Conservation (phyloP, 1,140 invertebrate species). For the Drosophila miranda region DNA sequence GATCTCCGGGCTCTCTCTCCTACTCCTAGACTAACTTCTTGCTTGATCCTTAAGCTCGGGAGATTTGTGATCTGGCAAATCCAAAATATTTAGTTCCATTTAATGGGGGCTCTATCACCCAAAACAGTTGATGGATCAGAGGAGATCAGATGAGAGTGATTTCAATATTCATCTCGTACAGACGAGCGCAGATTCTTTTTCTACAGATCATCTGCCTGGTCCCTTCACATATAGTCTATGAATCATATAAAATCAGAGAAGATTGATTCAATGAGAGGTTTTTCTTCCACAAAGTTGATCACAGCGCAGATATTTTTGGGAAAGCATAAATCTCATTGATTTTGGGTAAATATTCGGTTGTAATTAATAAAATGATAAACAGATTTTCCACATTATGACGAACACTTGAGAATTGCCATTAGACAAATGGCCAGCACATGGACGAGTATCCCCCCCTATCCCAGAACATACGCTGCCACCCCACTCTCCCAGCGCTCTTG, state of each 20-base stretch:
- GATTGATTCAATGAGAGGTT: conserved; percentile 6
- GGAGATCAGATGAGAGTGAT: neutral
- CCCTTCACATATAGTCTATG: too few species aligned
- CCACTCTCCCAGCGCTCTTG: conserved; percentile 1
- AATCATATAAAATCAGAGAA: neutral
- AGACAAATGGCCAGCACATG: conserved; percentile 59
- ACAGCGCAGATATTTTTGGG: conserved; percentile 8
- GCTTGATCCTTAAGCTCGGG: conserved; percentile 41
- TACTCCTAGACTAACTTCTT: conserved; percentile 54
- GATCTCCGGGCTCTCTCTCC: conserved; percentile 22
- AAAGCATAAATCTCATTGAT: conserved; percentile 30
- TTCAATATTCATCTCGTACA: too few species aligned
- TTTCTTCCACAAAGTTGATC: neutral
- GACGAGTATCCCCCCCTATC: neutral
- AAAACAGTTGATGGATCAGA: conserved; percentile 43
- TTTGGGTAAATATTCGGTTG: conserved; percentile 39
- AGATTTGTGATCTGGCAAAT: conserved; percentile 28
- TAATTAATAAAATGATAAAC: conserved; percentile 72
- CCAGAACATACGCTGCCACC: neutral
- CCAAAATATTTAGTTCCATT: conserved; percentile 64
- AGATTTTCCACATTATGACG: conserved; percentile 62
- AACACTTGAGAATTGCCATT: conserved; percentile 58
- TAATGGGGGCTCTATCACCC: conserved; percentile 43
- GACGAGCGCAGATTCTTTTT: too few species aligned
- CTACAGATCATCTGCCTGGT: too few species aligned